A percentile compares a stretch with the other conserved stretches of the same genome.
Evolutionary conservation across 2,797 vertebrate species (phyloP).

Genomic region (Epinephelus coioides): DNA sequence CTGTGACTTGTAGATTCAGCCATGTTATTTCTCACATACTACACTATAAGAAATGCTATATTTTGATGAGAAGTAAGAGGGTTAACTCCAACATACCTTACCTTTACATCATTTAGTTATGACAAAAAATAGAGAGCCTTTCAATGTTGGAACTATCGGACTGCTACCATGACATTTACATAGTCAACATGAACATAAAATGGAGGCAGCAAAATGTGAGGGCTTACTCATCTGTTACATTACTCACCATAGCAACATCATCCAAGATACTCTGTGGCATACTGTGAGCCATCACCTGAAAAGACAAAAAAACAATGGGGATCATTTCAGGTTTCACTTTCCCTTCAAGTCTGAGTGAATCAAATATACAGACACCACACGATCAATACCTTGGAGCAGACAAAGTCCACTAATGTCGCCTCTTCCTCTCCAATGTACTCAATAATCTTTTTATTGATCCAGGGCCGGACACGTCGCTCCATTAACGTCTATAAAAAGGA

Average conservation of each 20-base stretch:
- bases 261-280: slow-evolving; percentile 97
- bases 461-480: slow-evolving; percentile 97
- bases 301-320: background rate
- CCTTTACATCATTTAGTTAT: background rate
- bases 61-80: background rate
- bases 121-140: background rate
- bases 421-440: slow-evolving; percentile 99
- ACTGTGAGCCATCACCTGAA: slow-evolving; percentile 98
- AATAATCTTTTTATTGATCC: slow-evolving; percentile 99
- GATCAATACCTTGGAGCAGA: slow-evolving; percentile 94
- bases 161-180: background rate
- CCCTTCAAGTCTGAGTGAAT: background rate
- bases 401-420: slow-evolving; percentile 97
- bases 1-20: background rate
- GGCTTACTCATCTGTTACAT: background rate
- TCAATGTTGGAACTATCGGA: background rate
- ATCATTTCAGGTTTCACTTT: background rate
- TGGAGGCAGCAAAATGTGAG: background rate
- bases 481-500: slow-evolving; percentile 89
- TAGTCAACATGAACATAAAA: background rate
- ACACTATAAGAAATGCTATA: background rate
- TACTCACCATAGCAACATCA: slow-evolving; percentile 98
- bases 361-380: background rate
- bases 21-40: background rate
- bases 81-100: background rate